Base-by-base conservation (phyloP, 2,113 vertebrate species). In the Oreochromis niloticus region DNA sequence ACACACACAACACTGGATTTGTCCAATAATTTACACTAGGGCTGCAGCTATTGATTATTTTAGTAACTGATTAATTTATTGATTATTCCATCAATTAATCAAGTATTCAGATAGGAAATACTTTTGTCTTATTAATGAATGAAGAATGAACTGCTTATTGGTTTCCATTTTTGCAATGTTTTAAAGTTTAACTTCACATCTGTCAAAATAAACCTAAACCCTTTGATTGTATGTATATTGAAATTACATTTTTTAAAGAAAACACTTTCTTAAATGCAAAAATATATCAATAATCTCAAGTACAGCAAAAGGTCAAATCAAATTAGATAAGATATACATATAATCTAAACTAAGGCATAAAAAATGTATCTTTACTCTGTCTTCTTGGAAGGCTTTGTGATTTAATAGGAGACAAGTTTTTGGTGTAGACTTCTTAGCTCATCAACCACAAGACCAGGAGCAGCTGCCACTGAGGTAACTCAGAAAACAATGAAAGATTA, bases 11-110 rank as follows among this genome's bases (percentile, higher is more conserved):
- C 14, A 71, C 19, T 39, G 32, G 10, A 68, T 22, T 43, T 3
- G n/a, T 24, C 3, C 36, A 71, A 24, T 24, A 43, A 71, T 71
- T 71, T 24, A 68, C 63, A 66, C 32, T 66, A 66, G 32, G 61
- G 61, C 61, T 66, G 32, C 32, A 36, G 59, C 32, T 63, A 36
- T 63, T 63, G 59, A 63, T 63, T 36, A n/a, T 63, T 63, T 36
- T 1, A 63, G 2, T 36, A 63, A 63, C 32, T 36, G 32, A 63
- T 32, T 63, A 19, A 36, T 17, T 17, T 63, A 36, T 63, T 63
- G 17, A 36, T 63, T 36, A 63, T n/a, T 63, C 59, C 32, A 36
- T 63, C 59, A 63, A 63, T 36, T 63, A 17, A 12, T 36, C 36
- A 63, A 36, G n/a, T 63, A 36, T 63, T 63, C 6, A 36, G 59